These are phyloP conservation scores for Latrodectus hesperus DNA, from an alignment of 2,888 invertebrate genomes.

Conservation along the genomic window DNA sequence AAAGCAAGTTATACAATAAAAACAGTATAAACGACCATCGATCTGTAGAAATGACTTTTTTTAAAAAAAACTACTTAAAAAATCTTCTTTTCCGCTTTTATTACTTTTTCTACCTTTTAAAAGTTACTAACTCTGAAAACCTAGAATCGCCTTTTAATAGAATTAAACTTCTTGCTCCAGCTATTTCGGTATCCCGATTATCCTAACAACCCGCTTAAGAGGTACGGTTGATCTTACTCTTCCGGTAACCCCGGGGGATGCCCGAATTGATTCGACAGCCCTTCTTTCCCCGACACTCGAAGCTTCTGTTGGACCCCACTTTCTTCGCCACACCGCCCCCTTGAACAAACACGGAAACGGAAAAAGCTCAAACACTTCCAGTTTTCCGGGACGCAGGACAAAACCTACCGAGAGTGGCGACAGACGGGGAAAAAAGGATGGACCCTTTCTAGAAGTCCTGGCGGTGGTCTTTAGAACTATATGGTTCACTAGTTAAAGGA, in stretches of 20 bases:
- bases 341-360: slow-evolving; percentile 9
- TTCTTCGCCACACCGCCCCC: not conserved
- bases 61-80: too few species aligned
- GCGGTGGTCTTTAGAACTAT: slow-evolving; percentile 3
- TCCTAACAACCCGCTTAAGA: slow-evolving; percentile 2
- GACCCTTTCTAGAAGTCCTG: slow-evolving; percentile 1
- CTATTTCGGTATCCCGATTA: slow-evolving; percentile 26
- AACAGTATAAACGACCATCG: too few species aligned
- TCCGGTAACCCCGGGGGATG: slow-evolving; percentile 25
- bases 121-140: not conserved
- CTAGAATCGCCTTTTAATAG: not conserved
- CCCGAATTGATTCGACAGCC: slow-evolving; percentile 14
- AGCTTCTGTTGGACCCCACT: not conserved
- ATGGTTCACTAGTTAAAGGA: slow-evolving; percentile 34
- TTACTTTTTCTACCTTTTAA: not conserved
- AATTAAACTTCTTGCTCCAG: slow-evolving; percentile 13
- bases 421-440: slow-evolving; percentile 6
- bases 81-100: too few species aligned
- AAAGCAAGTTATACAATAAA: too few species aligned
- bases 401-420: not conserved
- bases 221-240: slow-evolving; percentile 20
- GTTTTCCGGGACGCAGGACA: not conserved
- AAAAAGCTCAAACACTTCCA: slow-evolving; percentile 32
- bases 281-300: not conserved
- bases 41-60: too few species aligned